These are phyloP conservation scores for Cheilosia vulpina DNA, from an alignment of 2,888 invertebrate genomes.

Conservation along the genomic window DNA sequence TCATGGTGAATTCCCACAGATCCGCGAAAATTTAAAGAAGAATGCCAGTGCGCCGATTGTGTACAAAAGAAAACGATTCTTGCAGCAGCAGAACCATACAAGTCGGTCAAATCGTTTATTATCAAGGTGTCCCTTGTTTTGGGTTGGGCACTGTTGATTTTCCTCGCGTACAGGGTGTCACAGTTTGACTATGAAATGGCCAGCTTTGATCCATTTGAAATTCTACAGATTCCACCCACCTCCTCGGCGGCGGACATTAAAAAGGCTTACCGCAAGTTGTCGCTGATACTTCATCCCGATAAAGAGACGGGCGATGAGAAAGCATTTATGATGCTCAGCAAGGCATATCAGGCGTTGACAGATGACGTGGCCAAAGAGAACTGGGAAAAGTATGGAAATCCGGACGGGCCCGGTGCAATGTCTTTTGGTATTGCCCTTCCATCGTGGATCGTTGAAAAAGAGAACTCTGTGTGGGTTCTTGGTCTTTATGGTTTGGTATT, in stretches of 20 bases:
- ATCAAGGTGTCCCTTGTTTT: conserved; percentile 91
- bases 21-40: conserved; percentile 89
- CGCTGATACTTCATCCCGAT: conserved; percentile 97
- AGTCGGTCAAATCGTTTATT: conserved; percentile 90
- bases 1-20: conserved; percentile 84
- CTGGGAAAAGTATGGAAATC: conserved; percentile 99
- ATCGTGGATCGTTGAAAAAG: conserved; percentile 99
- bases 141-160: conserved; percentile 92
- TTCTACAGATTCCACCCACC: conserved; percentile 94
- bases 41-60: conserved; percentile 96
- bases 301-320: conserved; percentile 98
- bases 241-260: conserved; percentile 95
- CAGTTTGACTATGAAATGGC: conserved; percentile 99
- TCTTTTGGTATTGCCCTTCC: conserved; percentile 99
- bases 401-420: conserved; percentile 99
- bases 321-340: conserved; percentile 98
- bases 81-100: conserved; percentile 94
- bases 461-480: conserved; percentile 99
- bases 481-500: conserved; percentile 98
- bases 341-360: conserved; percentile 96
- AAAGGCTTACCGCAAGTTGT: conserved; percentile 96
- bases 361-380: conserved; percentile 98
- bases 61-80: conserved; percentile 91
- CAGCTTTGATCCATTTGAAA: conserved; percentile 99
- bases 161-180: conserved; percentile 95